These are phyloP conservation scores for Sternarchorhynchus goeldii DNA, from an alignment of 2,797 vertebrate genomes.

Conservation along the genomic window DNA sequence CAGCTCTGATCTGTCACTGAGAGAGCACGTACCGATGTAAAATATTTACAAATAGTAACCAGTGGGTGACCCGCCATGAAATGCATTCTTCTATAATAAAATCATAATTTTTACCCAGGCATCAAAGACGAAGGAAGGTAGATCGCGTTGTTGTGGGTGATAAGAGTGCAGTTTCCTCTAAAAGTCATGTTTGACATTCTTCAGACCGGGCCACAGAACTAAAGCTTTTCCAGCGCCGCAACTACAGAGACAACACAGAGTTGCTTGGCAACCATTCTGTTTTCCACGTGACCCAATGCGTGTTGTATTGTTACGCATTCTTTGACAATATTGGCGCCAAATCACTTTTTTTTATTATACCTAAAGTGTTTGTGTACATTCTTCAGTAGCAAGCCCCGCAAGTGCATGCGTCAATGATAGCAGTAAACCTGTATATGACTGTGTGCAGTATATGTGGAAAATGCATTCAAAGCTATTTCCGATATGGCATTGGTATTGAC, in stretches of 20 bases:
- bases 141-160: slow-evolving; percentile 62
- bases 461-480: background rate
- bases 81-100: background rate
- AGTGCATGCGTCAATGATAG: too few species aligned
- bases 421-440: too few species aligned
- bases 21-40: background rate
- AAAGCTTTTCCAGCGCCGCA: background rate
- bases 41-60: background rate
- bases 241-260: slow-evolving; percentile 50
- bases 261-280: slow-evolving; percentile 65
- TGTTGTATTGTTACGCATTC: background rate
- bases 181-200: slow-evolving; percentile 61
- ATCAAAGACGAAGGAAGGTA: slow-evolving; percentile 67
- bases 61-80: too few species aligned
- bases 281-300: background rate
- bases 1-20: background rate
- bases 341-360: background rate
- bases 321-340: background rate
- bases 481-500: background rate
- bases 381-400: too few species aligned
- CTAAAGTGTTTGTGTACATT: too few species aligned
- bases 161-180: slow-evolving; percentile 60
- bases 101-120: slow-evolving; percentile 68
- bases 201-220: slow-evolving; percentile 2
- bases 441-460: too few species aligned